Evolutionary conservation across 2,888 invertebrate species (phyloP).

Genomic region (Icerya purchasi): DNA sequence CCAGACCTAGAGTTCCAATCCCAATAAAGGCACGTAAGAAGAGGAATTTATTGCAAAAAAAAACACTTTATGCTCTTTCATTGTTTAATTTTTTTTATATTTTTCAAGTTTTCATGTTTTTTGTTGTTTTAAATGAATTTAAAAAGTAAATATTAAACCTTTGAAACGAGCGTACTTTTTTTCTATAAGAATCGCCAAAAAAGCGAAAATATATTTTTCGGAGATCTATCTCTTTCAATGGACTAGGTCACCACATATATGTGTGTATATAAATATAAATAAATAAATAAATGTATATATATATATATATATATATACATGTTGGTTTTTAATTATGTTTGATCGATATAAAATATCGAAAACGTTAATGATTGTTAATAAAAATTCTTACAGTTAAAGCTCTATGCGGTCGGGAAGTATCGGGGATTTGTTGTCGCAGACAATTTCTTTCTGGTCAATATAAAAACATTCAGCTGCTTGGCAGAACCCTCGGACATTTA

Average conservation of each 20-base stretch:
- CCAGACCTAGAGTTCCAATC: no score
- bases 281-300: no score
- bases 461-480: constrained; percentile 43
- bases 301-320: constrained; percentile 10
- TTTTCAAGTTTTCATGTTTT: no score
- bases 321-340: constrained; percentile 1
- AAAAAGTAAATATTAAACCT: no score
- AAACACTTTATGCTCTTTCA: no score
- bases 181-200: no score
- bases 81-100: no score
- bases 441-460: constrained; percentile 40
- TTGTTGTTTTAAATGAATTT: no score
- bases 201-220: no score
- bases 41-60: no score
- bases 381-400: constrained; percentile 31
- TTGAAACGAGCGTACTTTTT: not conserved
- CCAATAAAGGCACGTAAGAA: no score
- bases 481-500: constrained; percentile 77
- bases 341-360: not conserved
- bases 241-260: constrained; percentile 2
- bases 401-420: constrained; percentile 41
- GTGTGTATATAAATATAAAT: constrained; percentile 9
- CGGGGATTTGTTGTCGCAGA: constrained; percentile 37
- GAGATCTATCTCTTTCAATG: no score
- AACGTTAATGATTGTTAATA: constrained; percentile 2